A percentile compares a stretch with the other conserved stretches of the same genome.
Evolutionary conservation across 2,113 vertebrate genomes (phyloP).

Genomic region (Mobula hypostoma): DNA sequence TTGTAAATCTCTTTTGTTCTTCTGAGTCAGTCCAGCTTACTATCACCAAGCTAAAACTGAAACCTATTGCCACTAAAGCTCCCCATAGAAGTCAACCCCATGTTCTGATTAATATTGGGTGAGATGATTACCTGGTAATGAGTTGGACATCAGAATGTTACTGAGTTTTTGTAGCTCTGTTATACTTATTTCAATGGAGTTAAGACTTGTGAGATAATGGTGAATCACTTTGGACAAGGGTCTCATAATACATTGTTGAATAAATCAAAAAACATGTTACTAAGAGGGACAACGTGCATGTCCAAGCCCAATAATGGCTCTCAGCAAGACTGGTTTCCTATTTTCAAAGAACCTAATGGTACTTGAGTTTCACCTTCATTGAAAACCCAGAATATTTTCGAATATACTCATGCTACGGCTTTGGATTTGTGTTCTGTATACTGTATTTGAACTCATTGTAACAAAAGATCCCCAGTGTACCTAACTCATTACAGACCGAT

Average conservation of each 20-base stretch:
- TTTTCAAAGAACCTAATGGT: background rate
- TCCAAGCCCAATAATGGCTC: background rate
- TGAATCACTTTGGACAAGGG: background rate
- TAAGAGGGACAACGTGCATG: background rate
- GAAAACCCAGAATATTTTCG: conserved; percentile 1
- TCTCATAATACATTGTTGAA: background rate
- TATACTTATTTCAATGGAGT: background rate
- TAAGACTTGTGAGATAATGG: background rate
- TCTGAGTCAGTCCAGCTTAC: background rate
- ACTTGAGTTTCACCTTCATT: background rate
- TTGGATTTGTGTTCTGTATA: background rate
- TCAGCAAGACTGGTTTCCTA: background rate
- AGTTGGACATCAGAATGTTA: background rate
- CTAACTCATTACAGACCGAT: background rate
- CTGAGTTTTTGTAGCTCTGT: background rate
- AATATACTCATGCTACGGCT: background rate
- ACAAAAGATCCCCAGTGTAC: background rate
- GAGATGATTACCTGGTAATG: background rate
- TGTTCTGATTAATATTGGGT: background rate
- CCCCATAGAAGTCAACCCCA: too few relatives aligned
- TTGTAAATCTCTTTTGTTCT: too few relatives aligned
- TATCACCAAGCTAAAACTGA: background rate
- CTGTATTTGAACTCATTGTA: background rate
- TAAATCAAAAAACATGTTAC: background rate
- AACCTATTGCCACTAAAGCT: background rate